A percentile compares a stretch with the other conserved stretches of the same genome.
phyloP scores from a whole-genome alignment of 1,140 invertebrate genomes.

The Drosophila albomicans region DNA sequence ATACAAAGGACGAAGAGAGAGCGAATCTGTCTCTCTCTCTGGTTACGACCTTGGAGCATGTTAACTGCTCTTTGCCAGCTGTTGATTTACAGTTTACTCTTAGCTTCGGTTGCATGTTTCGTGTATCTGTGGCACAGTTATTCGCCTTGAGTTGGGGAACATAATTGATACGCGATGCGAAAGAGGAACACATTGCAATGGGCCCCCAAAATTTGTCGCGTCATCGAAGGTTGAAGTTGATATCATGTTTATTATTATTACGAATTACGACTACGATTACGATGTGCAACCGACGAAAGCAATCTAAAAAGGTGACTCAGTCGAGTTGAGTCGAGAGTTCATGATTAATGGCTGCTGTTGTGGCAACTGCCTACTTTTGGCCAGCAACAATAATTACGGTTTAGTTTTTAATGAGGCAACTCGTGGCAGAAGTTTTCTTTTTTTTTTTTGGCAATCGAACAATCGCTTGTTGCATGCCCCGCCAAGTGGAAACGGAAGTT shows the following conservation, averaged over 20 bases:
- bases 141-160: neutral
- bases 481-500: slow-evolving; percentile 43
- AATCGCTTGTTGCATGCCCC: slow-evolving; percentile 47
- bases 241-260: slow-evolving; percentile 1
- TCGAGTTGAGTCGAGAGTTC: slow-evolving; percentile 18
- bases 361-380: neutral
- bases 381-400: slow-evolving; percentile 58
- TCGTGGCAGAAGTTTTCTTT: slow-evolving; percentile 12
- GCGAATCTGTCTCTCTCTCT: no score
- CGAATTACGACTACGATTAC: neutral
- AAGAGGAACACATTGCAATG: neutral
- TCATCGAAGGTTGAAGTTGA: slow-evolving; percentile 6
- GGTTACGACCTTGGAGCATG: slow-evolving; percentile 56
- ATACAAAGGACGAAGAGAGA: slow-evolving; percentile 27
- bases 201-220: slow-evolving; percentile 26
- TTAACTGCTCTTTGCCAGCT: slow-evolving; percentile 68
- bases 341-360: slow-evolving; percentile 54
- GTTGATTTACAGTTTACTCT: slow-evolving; percentile 64
- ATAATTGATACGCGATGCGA: slow-evolving; percentile 39
- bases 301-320: slow-evolving; percentile 24
- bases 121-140: slow-evolving; percentile 9
- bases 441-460: neutral
- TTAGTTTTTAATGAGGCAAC: slow-evolving; percentile 69
- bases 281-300: neutral
- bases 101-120: neutral